Evolutionary conservation across 2,888 invertebrate species (phyloP), one percentile per base, ranked within the genome.

Genomic region (Caenorhabditis sp.): DNA sequence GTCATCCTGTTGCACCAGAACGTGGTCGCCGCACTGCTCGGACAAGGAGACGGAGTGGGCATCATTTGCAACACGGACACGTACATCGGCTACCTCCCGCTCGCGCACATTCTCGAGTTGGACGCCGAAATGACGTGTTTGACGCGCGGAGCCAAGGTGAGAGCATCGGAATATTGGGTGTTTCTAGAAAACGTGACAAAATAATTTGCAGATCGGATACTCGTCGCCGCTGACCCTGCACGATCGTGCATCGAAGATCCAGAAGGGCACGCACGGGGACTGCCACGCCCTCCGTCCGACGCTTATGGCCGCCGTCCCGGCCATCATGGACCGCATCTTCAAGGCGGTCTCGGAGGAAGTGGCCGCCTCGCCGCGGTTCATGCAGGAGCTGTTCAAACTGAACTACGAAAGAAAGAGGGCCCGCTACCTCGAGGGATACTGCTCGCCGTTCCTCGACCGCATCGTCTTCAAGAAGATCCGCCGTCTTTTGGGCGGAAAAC

Each of bases 301-400:
- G 0, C 94, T 96, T 87, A 93, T 98, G 92, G 95, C 96, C 6
- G 93, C 95, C 41, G 98, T 99, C 48, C 98, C 98, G 94, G 91
- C 96, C 59, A 96, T 98, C 86, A 93, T 97, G 91, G 97, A 98
- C 91, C 93, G 97, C 87, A 94, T 98, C 89, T 95, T 95, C 89
- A 98, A 98, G 91, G 95, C 94, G 84, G 95, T 98, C 77, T 95
- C 95, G 89, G 96, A 97, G 89, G 95, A 95, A 90, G 94, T 97
- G 56, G 89, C 84, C 9, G 82, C 83, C 17, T 75, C 73, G 8
- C 82, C 84, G 15, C 61, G 82, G 17, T 79, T 84, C 74, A 83
- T 83, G 83, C 84, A 93, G 89, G 93, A 94, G 1, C 91, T 98
- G 81, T 97, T 98, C 91, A 93, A 94, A 90, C 96, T 96, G 91